Conservation (phyloP, 92 coral and sea anemone species). For the Parazoanthus darwini region DNA sequence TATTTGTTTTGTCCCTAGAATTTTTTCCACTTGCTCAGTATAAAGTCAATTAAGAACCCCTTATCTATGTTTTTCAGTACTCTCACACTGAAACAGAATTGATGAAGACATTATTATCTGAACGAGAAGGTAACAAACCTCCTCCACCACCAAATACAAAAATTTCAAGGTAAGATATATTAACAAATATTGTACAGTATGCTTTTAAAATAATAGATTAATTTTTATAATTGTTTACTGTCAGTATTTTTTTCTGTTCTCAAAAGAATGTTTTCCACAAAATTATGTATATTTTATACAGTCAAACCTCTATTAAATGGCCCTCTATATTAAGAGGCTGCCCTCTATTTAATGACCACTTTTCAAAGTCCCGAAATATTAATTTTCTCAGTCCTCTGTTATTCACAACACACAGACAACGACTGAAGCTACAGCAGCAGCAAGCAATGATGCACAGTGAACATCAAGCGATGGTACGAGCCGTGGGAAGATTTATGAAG, state of each 20-base stretch:
- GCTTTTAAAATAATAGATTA: too few relatives aligned
- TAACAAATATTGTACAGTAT: too few relatives aligned
- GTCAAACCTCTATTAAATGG: too few relatives aligned
- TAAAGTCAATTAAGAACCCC: too few relatives aligned
- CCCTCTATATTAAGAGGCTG: too few relatives aligned
- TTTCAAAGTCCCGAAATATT: too few relatives aligned
- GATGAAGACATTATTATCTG: slow-evolving; percentile 89
- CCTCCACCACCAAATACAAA: slow-evolving; percentile 90
- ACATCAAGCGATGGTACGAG: slow-evolving; percentile 88
- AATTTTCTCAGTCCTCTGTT: not conserved
- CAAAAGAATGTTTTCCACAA: not conserved
- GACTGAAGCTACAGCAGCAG: slow-evolving; percentile 79
- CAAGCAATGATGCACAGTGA: slow-evolving; percentile 82
- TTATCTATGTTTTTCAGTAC: slow-evolving; percentile 57
- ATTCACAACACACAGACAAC: slow-evolving; percentile 62
- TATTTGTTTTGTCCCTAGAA: not conserved
- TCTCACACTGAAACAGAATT: slow-evolving; percentile 98
- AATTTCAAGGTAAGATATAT: slow-evolving; percentile 76
- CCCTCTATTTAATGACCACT: too few relatives aligned
- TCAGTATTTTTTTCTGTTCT: too few relatives aligned
- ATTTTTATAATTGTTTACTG: not conserved
- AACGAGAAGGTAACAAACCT: slow-evolving; percentile 93
- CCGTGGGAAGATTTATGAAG: slow-evolving; percentile 95
- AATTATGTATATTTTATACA: too few relatives aligned
- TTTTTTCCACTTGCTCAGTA: not conserved